Base-by-base conservation (phyloP, 2,888 invertebrate species). In the Rotaria magnacalcarata region DNA sequence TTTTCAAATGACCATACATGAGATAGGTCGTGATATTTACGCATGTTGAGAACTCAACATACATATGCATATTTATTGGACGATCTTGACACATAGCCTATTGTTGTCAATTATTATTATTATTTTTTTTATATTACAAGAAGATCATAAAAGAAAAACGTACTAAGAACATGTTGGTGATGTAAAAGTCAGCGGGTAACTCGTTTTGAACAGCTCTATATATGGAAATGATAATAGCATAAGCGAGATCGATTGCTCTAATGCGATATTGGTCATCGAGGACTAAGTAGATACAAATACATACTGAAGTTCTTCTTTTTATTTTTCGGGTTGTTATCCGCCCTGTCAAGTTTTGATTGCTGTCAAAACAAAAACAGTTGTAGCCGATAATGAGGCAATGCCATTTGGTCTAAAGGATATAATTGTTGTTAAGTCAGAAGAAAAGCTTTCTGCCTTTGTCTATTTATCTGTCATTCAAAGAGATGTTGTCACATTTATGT, bases 11-110 rank as follows among this genome's bases (percentile, higher is more conserved):
- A 67, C 67, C 67, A 67, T 67, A 19, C 34, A 67, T 19, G 67
- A 67, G 67, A 67, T 67, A 67, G 67, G 34, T 67, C 67, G 67
- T 67, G 67, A 27, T 67, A 67, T 67, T 67, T 67, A 67, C 67
- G 34, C 67, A 67, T 67, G 67, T 34, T 67, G 67, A 67, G 67
- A 67, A 67, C 16, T 67, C 34, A 24, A 67, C 67, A 19, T 34
- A 34, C 67, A 67, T 67, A 67, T 67, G 67, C 34, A 67, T 0
- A 67, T 67, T 67, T 67, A 34, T 67, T 67, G 16, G 67, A 67
- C 34, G 67, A 67, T 67, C 67, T 67, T 67, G 67, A 67, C 67
- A 41, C 34, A 19, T 67, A 2, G 5, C n/a, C 19, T 67, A 34
- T 41, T 67, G 34, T 67, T 19, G 67, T 67, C 34, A 67, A 19